Conservation (phyloP, 2,113 vertebrate genomes). For the Raja brachyura region DNA sequence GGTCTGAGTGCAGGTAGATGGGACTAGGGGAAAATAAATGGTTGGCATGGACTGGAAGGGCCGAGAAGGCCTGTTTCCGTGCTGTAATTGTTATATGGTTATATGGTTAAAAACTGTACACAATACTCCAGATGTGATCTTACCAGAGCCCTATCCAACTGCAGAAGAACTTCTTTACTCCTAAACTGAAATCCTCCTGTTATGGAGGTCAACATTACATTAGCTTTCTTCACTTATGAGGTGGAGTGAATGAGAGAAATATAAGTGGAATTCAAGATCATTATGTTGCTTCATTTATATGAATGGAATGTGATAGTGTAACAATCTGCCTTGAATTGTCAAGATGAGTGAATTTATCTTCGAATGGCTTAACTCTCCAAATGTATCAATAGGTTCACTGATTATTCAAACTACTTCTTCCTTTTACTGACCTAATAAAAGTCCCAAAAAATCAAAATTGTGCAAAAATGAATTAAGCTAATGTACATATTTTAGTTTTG, state of each 20-base stretch:
- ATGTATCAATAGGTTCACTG: neutral
- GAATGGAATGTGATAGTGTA: neutral
- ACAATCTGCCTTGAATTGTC: neutral
- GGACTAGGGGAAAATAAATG: no score
- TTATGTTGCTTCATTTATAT: neutral
- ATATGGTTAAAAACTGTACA: no score
- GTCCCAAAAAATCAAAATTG: neutral
- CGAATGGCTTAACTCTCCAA: neutral
- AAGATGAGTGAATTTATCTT: neutral
- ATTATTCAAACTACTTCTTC: neutral
- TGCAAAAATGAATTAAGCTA: neutral
- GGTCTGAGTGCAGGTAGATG: no score
- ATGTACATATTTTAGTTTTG: neutral
- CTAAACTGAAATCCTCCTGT: no score
- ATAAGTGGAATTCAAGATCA: neutral
- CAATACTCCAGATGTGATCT: no score
- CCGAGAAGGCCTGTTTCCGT: no score
- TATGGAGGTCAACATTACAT: no score
- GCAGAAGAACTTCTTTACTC: no score
- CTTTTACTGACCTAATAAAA: neutral
- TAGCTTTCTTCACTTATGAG: no score
- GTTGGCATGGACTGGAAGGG: no score
- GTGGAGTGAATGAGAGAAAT: neutral
- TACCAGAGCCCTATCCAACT: no score
- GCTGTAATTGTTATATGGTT: no score